Evolutionary conservation across 2,113 vertebrate genomes (phyloP), one percentile per base, ranked within the genome.

Genomic region (Fregetta grallaria): DNA sequence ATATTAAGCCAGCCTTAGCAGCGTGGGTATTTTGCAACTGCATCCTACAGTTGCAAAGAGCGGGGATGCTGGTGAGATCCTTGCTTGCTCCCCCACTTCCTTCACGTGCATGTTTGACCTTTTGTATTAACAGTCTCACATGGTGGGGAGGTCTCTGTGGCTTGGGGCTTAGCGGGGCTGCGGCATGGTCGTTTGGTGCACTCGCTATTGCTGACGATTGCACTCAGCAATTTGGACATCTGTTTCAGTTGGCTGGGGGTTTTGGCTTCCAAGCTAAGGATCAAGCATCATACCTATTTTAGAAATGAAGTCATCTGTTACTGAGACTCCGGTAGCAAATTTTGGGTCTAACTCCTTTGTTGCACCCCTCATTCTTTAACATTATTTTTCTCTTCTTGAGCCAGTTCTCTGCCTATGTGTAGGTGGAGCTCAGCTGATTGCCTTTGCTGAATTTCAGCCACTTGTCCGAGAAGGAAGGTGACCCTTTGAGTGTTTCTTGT

Each of bases 131-230:
- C 22, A 76, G 29, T 66, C 38, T 78, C 7, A 21, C 2, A 0
- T 11, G 70, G 15, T 87, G n/a, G 65, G 45, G 30, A 83, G 61
- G 25, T 84, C 55, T 80, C 73, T 58, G 63, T 52, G 70, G 15
- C 61, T 44, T 71, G 70, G 30, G 40, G 45, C 50, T 11, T 4
- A 42, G 10, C 0, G 1, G 42, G 18, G 11, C 62, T 13, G 20
- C 26, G 2, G 16, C 0, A 0, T 62, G 50, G 55, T 36, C 0
- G 0, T 21, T 71, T 30, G 84, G 7, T 62, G 9, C 27, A 4
- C 45, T 95, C 9, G 5, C 15, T 58, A 4, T 10, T 67, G 79
- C 25, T 92, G 75, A n/a, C 2, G 2, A 32, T 42, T 38, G 56
- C 26, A 10, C 58, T 61, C 76, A 38, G 55, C 63, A 77, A 3